Evolutionary conservation across 2,113 vertebrate genomes (phyloP).

Genomic region (Centropus unirufus): DNA sequence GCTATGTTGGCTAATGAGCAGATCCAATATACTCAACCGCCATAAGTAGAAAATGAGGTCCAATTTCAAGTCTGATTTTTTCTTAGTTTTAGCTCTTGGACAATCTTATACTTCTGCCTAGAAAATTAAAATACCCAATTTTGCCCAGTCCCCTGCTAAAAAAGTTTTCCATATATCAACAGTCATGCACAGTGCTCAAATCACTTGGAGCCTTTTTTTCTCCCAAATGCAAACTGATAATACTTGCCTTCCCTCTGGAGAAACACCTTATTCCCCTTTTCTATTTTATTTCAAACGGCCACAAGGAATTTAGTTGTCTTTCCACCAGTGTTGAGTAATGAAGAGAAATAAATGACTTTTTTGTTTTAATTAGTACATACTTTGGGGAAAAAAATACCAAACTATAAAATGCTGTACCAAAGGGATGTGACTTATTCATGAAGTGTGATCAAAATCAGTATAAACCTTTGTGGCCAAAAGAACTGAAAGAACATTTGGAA

Average conservation of each 20-base stretch:
- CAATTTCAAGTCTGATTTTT: neutral
- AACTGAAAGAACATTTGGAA: slow-evolving; percentile 17
- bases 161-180: neutral
- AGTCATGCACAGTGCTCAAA: neutral
- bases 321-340: neutral
- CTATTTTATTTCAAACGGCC: neutral
- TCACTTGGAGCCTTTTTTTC: neutral
- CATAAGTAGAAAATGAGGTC: neutral
- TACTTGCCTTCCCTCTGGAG: neutral
- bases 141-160: neutral
- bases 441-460: slow-evolving; percentile 8
- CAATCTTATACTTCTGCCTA: neutral
- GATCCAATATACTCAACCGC: neutral
- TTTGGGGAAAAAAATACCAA: neutral
- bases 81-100: neutral
- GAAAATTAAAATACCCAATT: neutral
- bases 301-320: neutral
- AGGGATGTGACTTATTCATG: neutral
- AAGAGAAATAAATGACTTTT: neutral
- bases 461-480: neutral
- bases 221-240: neutral
- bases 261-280: neutral
- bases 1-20: neutral
- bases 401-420: neutral
- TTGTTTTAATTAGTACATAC: neutral